Percentiles rank a stretch among this genome's conserved stretches.
These are phyloP conservation scores for Drosophila conformis DNA, from an alignment of 2,888 invertebrate genomes.

Conservation along the genomic window DNA sequence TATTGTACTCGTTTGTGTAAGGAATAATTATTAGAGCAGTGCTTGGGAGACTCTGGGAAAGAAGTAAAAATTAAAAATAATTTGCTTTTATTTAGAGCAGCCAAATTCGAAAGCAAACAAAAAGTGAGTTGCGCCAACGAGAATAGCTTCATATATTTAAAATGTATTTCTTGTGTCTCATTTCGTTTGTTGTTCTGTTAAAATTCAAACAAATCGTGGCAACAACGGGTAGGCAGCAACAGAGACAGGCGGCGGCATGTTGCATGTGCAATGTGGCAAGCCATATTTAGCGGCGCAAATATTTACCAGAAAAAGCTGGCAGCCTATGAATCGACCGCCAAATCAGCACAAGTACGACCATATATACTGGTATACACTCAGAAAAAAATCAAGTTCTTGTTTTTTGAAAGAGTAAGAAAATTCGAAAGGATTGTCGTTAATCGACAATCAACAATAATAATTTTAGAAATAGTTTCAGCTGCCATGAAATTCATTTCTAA, in stretches of 20 bases:
- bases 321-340: slow-evolving; percentile 23
- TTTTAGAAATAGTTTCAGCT: background rate
- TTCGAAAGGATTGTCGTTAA: background rate
- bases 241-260: background rate
- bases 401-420: background rate
- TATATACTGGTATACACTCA: background rate
- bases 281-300: slow-evolving; percentile 36
- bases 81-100: background rate
- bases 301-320: slow-evolving; percentile 30
- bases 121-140: slow-evolving; percentile 18
- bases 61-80: background rate
- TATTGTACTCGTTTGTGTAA: background rate
- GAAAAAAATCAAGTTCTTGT: background rate
- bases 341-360: background rate
- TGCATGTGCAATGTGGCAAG: slow-evolving; percentile 58
- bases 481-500: background rate
- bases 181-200: slow-evolving; percentile 25
- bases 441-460: background rate
- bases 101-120: slow-evolving; percentile 15
- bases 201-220: slow-evolving; percentile 34
- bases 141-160: slow-evolving; percentile 19
- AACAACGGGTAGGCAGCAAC: slow-evolving; percentile 16
- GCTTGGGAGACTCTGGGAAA: background rate
- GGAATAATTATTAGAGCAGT: background rate
- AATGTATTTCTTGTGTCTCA: slow-evolving; percentile 33